Percentiles rank a stretch among this genome's conserved stretches.
These are phyloP conservation scores for Belonocnema kinseyi DNA, from an alignment of 1,140 invertebrate species.

Conservation along the genomic window DNA sequence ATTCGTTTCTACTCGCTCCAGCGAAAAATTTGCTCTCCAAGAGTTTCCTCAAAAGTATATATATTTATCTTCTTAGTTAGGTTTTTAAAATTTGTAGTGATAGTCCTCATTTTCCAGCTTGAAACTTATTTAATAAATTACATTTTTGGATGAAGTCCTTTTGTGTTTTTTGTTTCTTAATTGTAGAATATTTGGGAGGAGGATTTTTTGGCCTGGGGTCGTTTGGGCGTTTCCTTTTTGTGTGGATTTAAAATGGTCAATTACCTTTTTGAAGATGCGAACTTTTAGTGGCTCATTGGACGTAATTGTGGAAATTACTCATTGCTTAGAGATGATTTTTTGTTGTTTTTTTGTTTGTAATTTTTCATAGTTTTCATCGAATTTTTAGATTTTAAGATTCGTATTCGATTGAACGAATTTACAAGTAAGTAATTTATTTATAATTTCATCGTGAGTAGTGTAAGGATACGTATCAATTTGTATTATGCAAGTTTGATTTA, in stretches of 20 bases:
- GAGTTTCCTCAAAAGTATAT: too few relatives aligned
- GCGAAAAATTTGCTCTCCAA: too few relatives aligned
- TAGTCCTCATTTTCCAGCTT: too few relatives aligned
- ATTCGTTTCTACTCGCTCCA: too few relatives aligned
- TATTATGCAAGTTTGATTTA: conserved; percentile 39
- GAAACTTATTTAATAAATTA: conserved; percentile 28
- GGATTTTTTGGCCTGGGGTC: too few relatives aligned
- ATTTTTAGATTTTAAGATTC: conserved; percentile 40
- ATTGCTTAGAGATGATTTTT: background rate
- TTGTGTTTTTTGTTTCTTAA: conserved; percentile 9
- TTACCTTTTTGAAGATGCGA: conserved; percentile 49
- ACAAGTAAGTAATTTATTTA: conserved; percentile 56
- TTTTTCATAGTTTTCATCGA: background rate
- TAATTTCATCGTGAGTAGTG: conserved; percentile 44
- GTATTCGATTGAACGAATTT: background rate
- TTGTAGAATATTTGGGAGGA: background rate
- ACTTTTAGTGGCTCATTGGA: background rate
- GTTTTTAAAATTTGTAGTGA: too few relatives aligned
- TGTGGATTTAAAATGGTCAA: conserved; percentile 54
- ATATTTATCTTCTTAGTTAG: too few relatives aligned
- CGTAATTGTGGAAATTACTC: background rate
- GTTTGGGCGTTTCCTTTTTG: conserved; percentile 34
- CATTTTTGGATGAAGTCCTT: conserved; percentile 18
- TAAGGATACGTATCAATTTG: conserved; percentile 42
- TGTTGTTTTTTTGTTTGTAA: background rate